Evolutionary conservation across 2,113 vertebrate species (phyloP), one percentile per base, ranked within the genome.

Genomic region (Heliornis fulica): DNA sequence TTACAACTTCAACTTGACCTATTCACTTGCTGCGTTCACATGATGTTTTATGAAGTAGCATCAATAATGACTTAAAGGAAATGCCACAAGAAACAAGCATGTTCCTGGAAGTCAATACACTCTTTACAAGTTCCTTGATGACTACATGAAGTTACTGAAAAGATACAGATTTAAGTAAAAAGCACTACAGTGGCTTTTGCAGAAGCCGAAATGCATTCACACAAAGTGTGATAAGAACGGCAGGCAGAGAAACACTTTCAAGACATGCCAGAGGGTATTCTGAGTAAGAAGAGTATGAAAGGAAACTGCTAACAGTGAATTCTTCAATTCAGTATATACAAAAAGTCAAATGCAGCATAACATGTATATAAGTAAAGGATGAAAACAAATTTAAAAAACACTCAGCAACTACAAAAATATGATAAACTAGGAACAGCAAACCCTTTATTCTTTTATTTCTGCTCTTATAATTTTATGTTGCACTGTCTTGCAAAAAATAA

Each of bases 81-180:
- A 78, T 34, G 56, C 46, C 90, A 64, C 54, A 66, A 91, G 79
- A 92, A 88, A 83, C 87, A 93, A 84, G 66, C 13, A 26, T 20
- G 71, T 48, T 86, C 71, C 75, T 77, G 23, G 54, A 88, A 77
- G 93, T 92, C 94, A 83, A 68, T 93, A 71, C 25, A 51, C 31
- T 51, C 85, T 71, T 93, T 92, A 93, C 79, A 95, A 90, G 68
- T 59, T 94, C 64, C 68, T 89, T 92, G 93, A 95, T 86, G 87
- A 75, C 82, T 88, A 86, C 76, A 76, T 40, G 59, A 86, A 90
- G 75, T 61, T 94, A 64, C 83, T 93, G 87, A 95, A 91, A 93
- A 29, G 82, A 66, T 56, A 51, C 0, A 23, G 82, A 94, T 94
- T 93, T 78, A 95, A 94, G 70, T 48, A 76, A 92, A 89, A 95